Evolutionary conservation across 2,113 vertebrate species (phyloP), one percentile per base, ranked within the genome.

Genomic region (Eulemur rufifrons): DNA sequence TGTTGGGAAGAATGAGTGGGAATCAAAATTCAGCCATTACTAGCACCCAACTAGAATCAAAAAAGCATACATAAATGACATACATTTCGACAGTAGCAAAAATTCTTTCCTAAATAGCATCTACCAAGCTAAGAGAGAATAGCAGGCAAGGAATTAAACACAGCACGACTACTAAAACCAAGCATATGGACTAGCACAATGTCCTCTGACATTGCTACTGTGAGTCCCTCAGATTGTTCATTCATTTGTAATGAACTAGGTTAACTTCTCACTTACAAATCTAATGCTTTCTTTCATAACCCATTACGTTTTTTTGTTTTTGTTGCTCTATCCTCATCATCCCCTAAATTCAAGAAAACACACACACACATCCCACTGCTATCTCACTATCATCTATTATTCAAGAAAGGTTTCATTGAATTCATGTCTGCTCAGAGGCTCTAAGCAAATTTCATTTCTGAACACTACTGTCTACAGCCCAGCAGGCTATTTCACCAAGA

Each of bases 361-460:
- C 5, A 88, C 52, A 71, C 81, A 50, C 71, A 89, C 37, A 0
- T 83, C 94, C 71, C 87, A 96, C 14, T 97, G 96, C 95, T 98
- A 97, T 98, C 97, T 98, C 90, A 86, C 95, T 97, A 94, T 96
- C 97, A 98, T 98, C 98, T 98, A 98, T 98, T 98, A 99, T 98
- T 98, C 98, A 98, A 98, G 98, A 98, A 98, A 98, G 89, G 95
- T 98, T 95, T 98, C 97, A 97, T 81, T 98, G 98, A 98, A 98
- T 98, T 98, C 98, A 98, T 97, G 98, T 97, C 98, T 98, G 97
- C 98, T 98, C 96, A 95, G 96, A 98, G 97, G 93, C 97, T 97
- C 97, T 98, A 98, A 98, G 98, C 98, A 98, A 98, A 99, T 98
- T 98, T 98, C 98, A 98, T 98, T 98, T 99, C 98, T 98, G 97